A percentile compares a stretch with the other conserved stretches of the same genome.
phyloP scores from a whole-genome alignment of 2,888 invertebrate genomes.

The Abrostola triplasia region DNA sequence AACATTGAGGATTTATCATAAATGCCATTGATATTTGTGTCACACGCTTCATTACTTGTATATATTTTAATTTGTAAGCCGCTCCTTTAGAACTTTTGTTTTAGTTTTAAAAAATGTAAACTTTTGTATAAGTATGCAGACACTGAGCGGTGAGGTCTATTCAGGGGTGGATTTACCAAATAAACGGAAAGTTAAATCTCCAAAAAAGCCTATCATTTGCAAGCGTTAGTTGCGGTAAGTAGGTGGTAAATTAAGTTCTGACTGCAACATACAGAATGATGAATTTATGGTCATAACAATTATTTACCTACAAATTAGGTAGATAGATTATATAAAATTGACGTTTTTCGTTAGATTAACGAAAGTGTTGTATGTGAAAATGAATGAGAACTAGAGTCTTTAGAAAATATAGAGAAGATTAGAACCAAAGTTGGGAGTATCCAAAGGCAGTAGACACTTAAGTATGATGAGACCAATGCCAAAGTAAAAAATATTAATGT shows the following conservation, averaged over 20 bases:
- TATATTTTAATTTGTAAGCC: background rate
- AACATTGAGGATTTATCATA: too few relatives aligned
- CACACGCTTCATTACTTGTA: background rate
- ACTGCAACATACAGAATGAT: conserved; percentile 8
- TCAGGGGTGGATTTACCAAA: too few relatives aligned
- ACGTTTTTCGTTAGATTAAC: conserved; percentile 11
- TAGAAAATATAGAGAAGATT: conserved; percentile 15
- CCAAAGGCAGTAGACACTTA: conserved; percentile 14
- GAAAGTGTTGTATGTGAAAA: background rate
- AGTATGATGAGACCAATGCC: conserved; percentile 44
- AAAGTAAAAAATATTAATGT: conserved; percentile 17
- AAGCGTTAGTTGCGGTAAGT: background rate
- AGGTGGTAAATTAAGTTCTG: background rate
- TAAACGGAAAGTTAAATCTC: too few relatives aligned
- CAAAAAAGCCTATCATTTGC: too few relatives aligned
- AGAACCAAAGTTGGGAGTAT: conserved; percentile 4
- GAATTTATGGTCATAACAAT: conserved; percentile 33
- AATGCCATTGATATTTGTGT: background rate
- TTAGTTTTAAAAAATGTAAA: background rate
- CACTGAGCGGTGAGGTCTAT: background rate
- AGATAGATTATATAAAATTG: conserved; percentile 5
- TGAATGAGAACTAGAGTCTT: conserved; percentile 1
- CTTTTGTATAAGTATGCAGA: background rate
- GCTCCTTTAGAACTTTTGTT: background rate
- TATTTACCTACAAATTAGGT: conserved; percentile 16